phyloP scores from a whole-genome alignment of 2,797 vertebrate species.

The Syngnathus acus region DNA sequence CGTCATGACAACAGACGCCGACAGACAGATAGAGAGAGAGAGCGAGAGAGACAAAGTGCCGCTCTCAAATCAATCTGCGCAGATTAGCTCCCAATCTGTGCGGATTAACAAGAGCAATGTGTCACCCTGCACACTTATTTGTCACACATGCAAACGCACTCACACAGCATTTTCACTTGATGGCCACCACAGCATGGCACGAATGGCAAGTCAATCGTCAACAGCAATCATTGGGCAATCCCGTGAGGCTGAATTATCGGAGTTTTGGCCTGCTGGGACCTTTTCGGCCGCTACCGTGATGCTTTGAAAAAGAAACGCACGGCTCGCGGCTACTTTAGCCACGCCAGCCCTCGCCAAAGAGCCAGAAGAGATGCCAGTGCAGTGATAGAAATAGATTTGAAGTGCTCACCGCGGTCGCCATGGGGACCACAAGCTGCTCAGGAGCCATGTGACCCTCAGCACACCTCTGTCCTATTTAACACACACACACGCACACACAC shows the following conservation, averaged over 20 bases:
- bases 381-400: constrained; percentile 24
- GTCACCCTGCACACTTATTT: not conserved
- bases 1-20: not conserved
- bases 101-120: constrained; percentile 5
- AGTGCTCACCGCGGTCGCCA: constrained; percentile 26
- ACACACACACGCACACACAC: constrained; percentile 10
- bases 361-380: not conserved
- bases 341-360: too few relatives aligned
- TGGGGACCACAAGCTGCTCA: constrained; percentile 40
- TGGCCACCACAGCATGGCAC: not conserved
- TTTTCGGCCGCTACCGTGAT: too few relatives aligned
- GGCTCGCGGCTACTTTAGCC: too few relatives aligned
- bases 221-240: not conserved
- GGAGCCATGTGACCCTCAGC: constrained; percentile 49
- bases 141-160: not conserved
- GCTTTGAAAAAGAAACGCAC: too few relatives aligned
- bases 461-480: constrained; percentile 26
- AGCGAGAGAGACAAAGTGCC: not conserved
- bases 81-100: constrained; percentile 7
- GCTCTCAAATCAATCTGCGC: not conserved
- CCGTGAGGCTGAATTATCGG: too few relatives aligned
- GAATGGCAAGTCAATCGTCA: not conserved
- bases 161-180: not conserved
- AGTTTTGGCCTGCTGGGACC: too few relatives aligned
- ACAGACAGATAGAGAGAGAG: not conserved